Evolutionary conservation across 2,888 invertebrate genomes (phyloP), one percentile per base, ranked within the genome.

Genomic region (Cephalotes varians): DNA sequence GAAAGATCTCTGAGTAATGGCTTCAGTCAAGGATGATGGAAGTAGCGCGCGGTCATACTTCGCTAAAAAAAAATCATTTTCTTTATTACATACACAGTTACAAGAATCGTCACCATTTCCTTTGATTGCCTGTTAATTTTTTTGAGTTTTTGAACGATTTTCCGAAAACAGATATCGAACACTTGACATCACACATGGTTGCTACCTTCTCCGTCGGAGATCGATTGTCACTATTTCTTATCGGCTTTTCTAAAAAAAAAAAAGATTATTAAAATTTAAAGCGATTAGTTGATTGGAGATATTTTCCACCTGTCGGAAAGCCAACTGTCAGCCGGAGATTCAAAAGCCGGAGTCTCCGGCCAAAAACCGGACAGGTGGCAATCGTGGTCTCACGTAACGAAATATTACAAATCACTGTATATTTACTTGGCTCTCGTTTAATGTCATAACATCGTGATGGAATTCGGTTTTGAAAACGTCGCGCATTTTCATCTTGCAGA

Each of bases 1-100:
- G 56, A 56, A 44, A 44, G 9, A 44, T 77, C 56, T 31, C 56
- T 69, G 21, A 44, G n/a, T 67, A 18, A 67, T 31, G 69, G 44
- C 34, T 77, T 31, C 12, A 56, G 21, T 69, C 77, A 47, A 77
- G 77, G 77, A 44, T 69, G 25, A 69, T 58, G 12, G 18, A 77
- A 77, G 67, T 67, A 44, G 71, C 56, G 12, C 69, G 44, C 31
- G 69, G 31, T 77, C 44, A n/a, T n/a, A 56, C 12, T 34, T 21
- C 1, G 34, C 44, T 31, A 77, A 47, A 69, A 72, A 69, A 18
- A 44, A 28, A 31, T 28, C 5, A 3, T n/a, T 37, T 64, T 74
- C 7, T 37, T 34, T 21, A 7, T 18, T n/a, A 15, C 21, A 9
- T n/a, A n/a, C 10, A 12, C 0, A 3, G 18, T n/a, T n/a, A 6